Evolutionary conservation across 2,113 vertebrate species (phyloP), one percentile per base, ranked within the genome.

Genomic region (Procapra przewalskii): DNA sequence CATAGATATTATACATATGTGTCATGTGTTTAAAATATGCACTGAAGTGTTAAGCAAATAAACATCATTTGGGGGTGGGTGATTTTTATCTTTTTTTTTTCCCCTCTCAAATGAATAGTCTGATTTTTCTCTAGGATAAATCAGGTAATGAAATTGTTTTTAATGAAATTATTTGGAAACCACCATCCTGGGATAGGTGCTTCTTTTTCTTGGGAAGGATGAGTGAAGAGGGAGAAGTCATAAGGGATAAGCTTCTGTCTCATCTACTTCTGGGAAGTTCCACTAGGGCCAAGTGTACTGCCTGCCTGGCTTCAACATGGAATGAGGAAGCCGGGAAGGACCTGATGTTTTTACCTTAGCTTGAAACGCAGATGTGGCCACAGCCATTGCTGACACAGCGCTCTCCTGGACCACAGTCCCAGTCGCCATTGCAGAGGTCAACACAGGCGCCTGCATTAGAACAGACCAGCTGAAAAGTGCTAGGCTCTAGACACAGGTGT

Each of bases 321-420:
- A 55, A 40, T 79, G 36, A 19, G 50, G 40, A 67, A 83, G 67
- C 33, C 80, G 5, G 52, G 23, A 55, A 77, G 43, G 43, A 11
- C 13, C 19, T 45, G 12, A 17, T 50, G n/a, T 52, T 62, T 57
- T 95, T 97, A 98, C 97, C 97, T 95, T 67, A 94, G 29, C 2
- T 6, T 3, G 12, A 1, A n/a, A 0, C 3, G 43, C 98, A 98
- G 8, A 9, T 0, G 0, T 79, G 50, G 43, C 95, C 52, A 90
- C 98, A 98, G 6, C 92, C 97, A 1, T 4, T 96, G 90, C 90
- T 96, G 94, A 95, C 4, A 7, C 97, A 98, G 2, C 0, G 40
- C 10, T 97, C 92, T 0, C 12, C 55, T 1, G 0, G 6, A 0
- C 2, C 77, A 86, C 97, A 98, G 88, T 98, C 95, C 96, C 64